Conservation (phyloP, 2,113 vertebrate genomes). For the Hippocampus barbouri region DNA sequence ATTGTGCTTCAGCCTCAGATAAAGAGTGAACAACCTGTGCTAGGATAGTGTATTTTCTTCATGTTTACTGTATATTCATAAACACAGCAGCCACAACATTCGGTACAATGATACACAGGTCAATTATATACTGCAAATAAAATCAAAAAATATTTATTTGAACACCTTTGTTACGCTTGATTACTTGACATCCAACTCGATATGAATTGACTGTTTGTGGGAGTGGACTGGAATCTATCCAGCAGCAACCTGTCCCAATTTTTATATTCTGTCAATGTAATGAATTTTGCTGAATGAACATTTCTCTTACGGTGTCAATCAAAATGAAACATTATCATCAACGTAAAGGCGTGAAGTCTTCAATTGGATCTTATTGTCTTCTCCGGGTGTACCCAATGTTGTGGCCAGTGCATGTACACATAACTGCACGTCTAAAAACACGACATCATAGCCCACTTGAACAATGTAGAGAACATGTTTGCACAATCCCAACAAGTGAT, state of each 20-base stretch:
- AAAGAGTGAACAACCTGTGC: constrained; percentile 31
- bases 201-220: background rate
- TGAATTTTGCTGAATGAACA: too few relatives aligned
- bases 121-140: too few relatives aligned
- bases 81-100: constrained; percentile 30
- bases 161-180: background rate
- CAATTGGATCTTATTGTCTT: background rate
- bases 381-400: background rate
- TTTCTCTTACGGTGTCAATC: too few relatives aligned
- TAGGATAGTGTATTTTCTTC: background rate
- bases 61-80: constrained; percentile 26
- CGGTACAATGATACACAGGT: background rate
- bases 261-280: too few relatives aligned
- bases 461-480: background rate
- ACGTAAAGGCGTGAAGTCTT: too few relatives aligned
- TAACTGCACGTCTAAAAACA: background rate
- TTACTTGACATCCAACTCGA: background rate
- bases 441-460: background rate
- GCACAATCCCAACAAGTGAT: background rate
- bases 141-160: too few relatives aligned
- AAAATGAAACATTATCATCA: too few relatives aligned
- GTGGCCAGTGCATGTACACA: background rate
- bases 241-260: too few relatives aligned
- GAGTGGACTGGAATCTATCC: too few relatives aligned
- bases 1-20: constrained; percentile 48